Conservation (phyloP, 37 sponge, comb jelly and placozoan genomes). For the Lycopodina hypogea region DNA sequence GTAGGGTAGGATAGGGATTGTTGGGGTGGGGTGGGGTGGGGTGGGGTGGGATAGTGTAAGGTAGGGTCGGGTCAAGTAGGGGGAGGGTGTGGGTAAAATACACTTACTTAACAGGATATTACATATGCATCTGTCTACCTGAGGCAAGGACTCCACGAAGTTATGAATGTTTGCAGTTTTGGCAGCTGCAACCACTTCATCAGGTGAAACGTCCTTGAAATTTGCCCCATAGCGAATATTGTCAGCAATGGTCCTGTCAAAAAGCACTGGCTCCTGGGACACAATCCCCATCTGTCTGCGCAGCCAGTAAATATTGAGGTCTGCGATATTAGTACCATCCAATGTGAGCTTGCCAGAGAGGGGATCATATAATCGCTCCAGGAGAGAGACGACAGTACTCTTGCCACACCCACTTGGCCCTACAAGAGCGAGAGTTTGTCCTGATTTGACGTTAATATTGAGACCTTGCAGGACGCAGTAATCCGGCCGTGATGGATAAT, state of each 20-base stretch:
- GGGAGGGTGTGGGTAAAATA: too few relatives aligned
- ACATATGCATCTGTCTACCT: too few relatives aligned
- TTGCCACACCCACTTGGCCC: constrained; percentile 5
- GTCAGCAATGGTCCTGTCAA: constrained; percentile 84
- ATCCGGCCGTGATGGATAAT: constrained; percentile 80
- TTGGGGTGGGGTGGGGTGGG: background rate
- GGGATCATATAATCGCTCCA: background rate
- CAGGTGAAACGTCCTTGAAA: constrained; percentile 58
- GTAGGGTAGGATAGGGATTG: background rate
- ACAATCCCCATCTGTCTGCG: constrained; percentile 81
- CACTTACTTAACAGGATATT: too few relatives aligned
- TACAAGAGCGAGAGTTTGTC: background rate
- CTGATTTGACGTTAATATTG: background rate
- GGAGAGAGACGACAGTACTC: background rate
- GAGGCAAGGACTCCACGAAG: too few relatives aligned
- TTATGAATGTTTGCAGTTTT: constrained; percentile 76
- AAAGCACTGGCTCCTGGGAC: constrained; percentile 86
- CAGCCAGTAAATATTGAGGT: constrained; percentile 79
- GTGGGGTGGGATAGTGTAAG: too few relatives aligned
- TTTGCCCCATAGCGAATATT: constrained; percentile 72
- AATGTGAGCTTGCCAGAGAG: constrained; percentile 24
- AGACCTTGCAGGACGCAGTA: background rate
- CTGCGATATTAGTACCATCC: constrained; percentile 60
- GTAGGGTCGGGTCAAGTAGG: too few relatives aligned
- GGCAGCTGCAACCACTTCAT: constrained; percentile 77